Evolutionary conservation across 2,113 vertebrate species (phyloP), one percentile per base, ranked within the genome.

Genomic region (Quiscalus mexicanus): DNA sequence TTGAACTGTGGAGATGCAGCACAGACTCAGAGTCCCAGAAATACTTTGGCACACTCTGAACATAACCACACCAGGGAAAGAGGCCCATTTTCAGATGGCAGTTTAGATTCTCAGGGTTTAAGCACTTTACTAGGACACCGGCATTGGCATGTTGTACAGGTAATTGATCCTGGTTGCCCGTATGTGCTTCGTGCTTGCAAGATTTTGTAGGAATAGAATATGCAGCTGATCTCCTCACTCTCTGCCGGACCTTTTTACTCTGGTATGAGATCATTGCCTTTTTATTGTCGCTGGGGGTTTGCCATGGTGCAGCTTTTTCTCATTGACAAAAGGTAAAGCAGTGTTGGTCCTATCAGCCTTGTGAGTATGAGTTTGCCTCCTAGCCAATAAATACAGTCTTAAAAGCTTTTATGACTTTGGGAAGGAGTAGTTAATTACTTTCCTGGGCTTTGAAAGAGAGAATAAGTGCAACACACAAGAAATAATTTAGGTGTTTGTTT

Each of bases 41-140:
- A 95, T 53, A 97, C 97, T 75, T 97, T 95, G 15, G 79, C 87
- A 65, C 97, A 90, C 55, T 91, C 98, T 82, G 95, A 98, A 71
- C 98, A 94, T 94, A 98, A 96, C 70, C 37, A 96, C 28, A 49
- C 93, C 55, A 95, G 53, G 35, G 98, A 98, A 76, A 97, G 97
- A 96, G 98, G 97, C 94, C 98, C 97, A 1, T 98, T 98, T 94
- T 97, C 98, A 89, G 97, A 82, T 92, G 96, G 98, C 77, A 97
- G 84, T 96, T 96, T 98, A 87, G 98, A 99, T 98, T 98, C 99
- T 99, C 99, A 99, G 98, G 99, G 99, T 97, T 98, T 99, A 98
- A 99, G 99, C 99, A 99, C 99, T 99, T 99, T 99, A 99, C 98
- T 99, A 94, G 99, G 99, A 96, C 99, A 99, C 98, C 99, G 99